Percentiles rank a stretch among this genome's conserved stretches.
phyloP scores from a whole-genome alignment of 53 echinoderm and acorn worm genomes.

The Antedon mediterranea region DNA sequence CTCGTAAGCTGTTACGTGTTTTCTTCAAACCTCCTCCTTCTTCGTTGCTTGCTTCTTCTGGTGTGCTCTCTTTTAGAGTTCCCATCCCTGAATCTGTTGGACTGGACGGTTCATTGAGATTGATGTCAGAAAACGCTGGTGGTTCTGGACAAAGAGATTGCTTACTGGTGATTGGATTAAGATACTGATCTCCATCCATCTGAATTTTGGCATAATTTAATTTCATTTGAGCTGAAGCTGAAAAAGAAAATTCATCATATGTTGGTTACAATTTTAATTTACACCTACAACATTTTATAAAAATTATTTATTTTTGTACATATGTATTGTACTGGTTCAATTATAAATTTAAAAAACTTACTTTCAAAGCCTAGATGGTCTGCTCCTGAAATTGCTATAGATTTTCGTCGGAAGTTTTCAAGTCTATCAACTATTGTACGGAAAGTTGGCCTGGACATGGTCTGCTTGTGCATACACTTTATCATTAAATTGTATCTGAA shows the following conservation, averaged over 20 bases:
- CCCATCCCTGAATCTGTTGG: background rate
- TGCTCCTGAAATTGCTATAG: conserved; percentile 34
- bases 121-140: background rate
- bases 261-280: no score
- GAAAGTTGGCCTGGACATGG: conserved; percentile 65
- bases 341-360: conserved; percentile 3
- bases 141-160: background rate
- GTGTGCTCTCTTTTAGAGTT: background rate
- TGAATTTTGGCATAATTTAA: background rate
- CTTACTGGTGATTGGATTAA: background rate
- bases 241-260: no score
- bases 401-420: conserved; percentile 58
- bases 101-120: background rate
- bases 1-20: background rate
- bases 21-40: background rate
- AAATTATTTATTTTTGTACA: no score
- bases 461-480: conserved; percentile 60
- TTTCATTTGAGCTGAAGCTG: background rate
- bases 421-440: conserved; percentile 46
- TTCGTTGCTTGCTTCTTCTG: background rate
- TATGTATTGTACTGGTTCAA: no score
- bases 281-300: no score
- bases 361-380: conserved; percentile 61
- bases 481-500: conserved; percentile 76
- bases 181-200: background rate